These are phyloP conservation scores for Etia nguti DNA, from an alignment of 2,113 vertebrate genomes.

Conservation along the genomic window DNA sequence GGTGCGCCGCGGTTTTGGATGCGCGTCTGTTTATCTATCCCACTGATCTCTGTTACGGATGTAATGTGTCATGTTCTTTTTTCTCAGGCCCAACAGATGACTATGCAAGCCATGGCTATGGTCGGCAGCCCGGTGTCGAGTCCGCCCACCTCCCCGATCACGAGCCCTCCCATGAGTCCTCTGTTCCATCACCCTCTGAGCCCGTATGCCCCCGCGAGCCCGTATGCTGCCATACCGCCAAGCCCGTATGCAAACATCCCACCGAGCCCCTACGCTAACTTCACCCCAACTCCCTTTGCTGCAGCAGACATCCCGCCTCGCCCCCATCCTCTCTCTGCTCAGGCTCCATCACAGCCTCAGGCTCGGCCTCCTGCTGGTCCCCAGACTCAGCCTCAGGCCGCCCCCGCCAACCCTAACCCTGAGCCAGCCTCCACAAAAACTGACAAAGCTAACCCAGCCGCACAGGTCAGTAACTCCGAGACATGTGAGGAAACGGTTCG, in stretches of 20 bases:
- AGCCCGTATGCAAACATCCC: slow-evolving; percentile 66
- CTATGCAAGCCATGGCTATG: slow-evolving; percentile 79
- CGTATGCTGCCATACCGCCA: slow-evolving; percentile 47
- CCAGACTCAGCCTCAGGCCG: not conserved
- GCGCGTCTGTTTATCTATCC: not conserved
- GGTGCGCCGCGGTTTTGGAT: slow-evolving; percentile 66
- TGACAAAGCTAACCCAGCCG: not conserved
- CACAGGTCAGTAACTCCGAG: slow-evolving; percentile 53
- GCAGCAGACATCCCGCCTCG: not conserved
- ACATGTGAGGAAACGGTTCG: not conserved
- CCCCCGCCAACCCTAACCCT: not conserved
- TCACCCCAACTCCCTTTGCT: slow-evolving; percentile 44
- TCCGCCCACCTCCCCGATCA: slow-evolving; percentile 57
- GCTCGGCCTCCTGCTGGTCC: not conserved
- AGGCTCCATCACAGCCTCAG: not conserved
- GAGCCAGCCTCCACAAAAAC: not conserved
- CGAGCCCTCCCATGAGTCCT: slow-evolving; percentile 56
- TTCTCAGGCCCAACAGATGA: slow-evolving; percentile 82
- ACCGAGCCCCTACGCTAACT: slow-evolving; percentile 63
- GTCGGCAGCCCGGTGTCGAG: slow-evolving; percentile 57
- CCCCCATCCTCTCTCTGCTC: slow-evolving; percentile 16
- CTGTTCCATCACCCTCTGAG: slow-evolving; percentile 50
- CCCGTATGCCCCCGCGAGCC: slow-evolving; percentile 39
- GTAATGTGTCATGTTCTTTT: not conserved
- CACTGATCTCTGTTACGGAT: not conserved